Base-by-base conservation (phyloP, 2,888 invertebrate genomes). In the Imbricaverruca yamaguchii region DNA sequence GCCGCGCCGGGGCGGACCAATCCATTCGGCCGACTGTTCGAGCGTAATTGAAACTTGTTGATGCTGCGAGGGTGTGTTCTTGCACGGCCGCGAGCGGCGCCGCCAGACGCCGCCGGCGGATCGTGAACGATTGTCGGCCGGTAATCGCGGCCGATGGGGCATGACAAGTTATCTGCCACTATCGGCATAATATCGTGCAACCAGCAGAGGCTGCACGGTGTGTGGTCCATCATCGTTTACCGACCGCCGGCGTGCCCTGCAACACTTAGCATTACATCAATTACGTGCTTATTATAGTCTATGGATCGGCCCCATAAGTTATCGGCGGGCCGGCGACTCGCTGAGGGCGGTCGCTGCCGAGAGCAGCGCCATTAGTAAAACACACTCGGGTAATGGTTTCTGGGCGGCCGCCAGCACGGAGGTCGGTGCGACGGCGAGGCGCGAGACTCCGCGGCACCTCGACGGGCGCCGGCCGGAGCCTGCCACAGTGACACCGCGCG, bases 161-260 rank as follows among this genome's bases (percentile, higher is more conserved):
- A 74, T 74, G 74, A 74, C 53, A 74, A 74, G 74, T 74, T 74
- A 74, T 74, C 74, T 74, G 74, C 74, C 74, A 74, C 74, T 74
- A 74, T 74, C 74, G 53, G 74, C 18, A 74, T 53, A 55, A 55
- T 55, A 74, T 74, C 74, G 74, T 74, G 74, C 74, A 74, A 53
- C 74, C 13, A 55, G 74, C 21, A 12, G 74, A 74, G 53, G 74
- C 74, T 21, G 10, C 74, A 8, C 74, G 18, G 23, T 74, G 74
- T 53, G 74, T 53, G 74, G 74, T 74, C 74, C 23, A 55, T 53
- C 23, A 53, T 55, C 74, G 55, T 8, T 74, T 55, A 74, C 74
- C 18, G 74, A 53, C 74, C 21, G 53, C 74, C 74, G 55, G 74
- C 74, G 23, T 55, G 74, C 74, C 10, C 74, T 74, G 23, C 74